Evolutionary conservation across 1,140 invertebrate genomes (phyloP).

Genomic region (Zaprionus capensis): DNA sequence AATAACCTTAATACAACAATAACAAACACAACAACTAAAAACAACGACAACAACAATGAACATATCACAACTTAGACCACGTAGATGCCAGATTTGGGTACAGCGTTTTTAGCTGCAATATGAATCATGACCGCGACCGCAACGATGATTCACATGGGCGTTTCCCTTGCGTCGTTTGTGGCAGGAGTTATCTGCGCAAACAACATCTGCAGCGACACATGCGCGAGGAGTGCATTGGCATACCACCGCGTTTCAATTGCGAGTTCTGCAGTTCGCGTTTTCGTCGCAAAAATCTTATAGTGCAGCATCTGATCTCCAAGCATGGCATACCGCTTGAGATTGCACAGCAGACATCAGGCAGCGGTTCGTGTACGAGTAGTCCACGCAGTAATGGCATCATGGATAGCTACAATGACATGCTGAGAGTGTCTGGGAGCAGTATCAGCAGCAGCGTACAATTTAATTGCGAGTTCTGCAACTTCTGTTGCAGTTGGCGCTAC

Average conservation of each 20-base stretch:
- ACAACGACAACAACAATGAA: constrained; percentile 27
- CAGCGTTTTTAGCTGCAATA: constrained; percentile 60
- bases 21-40: constrained; percentile 38
- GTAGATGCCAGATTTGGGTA: constrained; percentile 68
- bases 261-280: constrained; percentile 87
- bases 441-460: constrained; percentile 53
- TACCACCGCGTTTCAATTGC: constrained; percentile 88
- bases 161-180: constrained; percentile 87
- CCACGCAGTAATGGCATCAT: constrained; percentile 17
- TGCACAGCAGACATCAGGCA: constrained; percentile 77
- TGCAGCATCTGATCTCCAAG: constrained; percentile 86
- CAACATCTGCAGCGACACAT: constrained; percentile 88
- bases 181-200: constrained; percentile 88
- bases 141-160: constrained; percentile 66
- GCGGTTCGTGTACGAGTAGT: constrained; percentile 56
- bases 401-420: constrained; percentile 26
- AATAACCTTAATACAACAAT: constrained; percentile 29
- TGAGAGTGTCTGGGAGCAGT: constrained; percentile 3
- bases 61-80: constrained; percentile 46
- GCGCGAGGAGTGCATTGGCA: constrained; percentile 88
- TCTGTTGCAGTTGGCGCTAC: constrained; percentile 81
- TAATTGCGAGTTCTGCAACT: constrained; percentile 80
- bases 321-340: constrained; percentile 82
- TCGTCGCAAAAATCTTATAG: constrained; percentile 87
- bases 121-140: constrained; percentile 18